Conservation (phyloP, 1,140 invertebrate species). For the Harlomillsia oculata region DNA sequence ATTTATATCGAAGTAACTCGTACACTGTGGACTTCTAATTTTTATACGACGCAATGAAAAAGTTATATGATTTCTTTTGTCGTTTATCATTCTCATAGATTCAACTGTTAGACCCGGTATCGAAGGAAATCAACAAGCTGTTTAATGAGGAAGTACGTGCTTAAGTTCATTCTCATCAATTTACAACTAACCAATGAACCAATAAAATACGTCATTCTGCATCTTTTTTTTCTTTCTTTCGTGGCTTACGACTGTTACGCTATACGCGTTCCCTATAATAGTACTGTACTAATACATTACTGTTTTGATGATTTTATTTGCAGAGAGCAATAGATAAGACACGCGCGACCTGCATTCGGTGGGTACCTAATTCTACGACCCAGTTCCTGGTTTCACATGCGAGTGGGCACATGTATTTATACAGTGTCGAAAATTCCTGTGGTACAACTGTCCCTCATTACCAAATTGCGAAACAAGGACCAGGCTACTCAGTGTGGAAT, state of each 20-base stretch:
- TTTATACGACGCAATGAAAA: too few species aligned
- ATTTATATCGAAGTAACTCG: too few species aligned
- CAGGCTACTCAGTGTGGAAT: slow-evolving; percentile 85
- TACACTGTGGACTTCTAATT: too few species aligned
- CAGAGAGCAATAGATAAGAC: slow-evolving; percentile 96
- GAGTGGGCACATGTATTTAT: slow-evolving; percentile 91
- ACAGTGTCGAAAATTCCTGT: slow-evolving; percentile 89
- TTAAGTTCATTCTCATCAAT: too few species aligned
- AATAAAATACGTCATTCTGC: not conserved
- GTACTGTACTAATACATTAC: too few species aligned
- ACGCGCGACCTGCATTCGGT: slow-evolving; percentile 95
- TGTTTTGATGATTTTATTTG: slow-evolving; percentile 26
- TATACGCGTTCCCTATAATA: not conserved
- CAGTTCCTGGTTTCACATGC: slow-evolving; percentile 88
- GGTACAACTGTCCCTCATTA: slow-evolving; percentile 74
- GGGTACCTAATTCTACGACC: slow-evolving; percentile 88
- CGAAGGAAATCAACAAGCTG: slow-evolving; percentile 88
- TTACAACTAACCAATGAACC: not conserved
- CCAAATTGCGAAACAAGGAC: slow-evolving; percentile 89
- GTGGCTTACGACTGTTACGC: not conserved
- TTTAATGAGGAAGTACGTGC: slow-evolving; percentile 91
- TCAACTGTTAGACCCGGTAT: slow-evolving; percentile 82
- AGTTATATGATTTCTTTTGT: too few species aligned
- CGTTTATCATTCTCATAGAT: too few species aligned
- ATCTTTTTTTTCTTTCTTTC: not conserved